Conservation (phyloP, 2,888 invertebrate genomes). For the Syritta pipiens region DNA sequence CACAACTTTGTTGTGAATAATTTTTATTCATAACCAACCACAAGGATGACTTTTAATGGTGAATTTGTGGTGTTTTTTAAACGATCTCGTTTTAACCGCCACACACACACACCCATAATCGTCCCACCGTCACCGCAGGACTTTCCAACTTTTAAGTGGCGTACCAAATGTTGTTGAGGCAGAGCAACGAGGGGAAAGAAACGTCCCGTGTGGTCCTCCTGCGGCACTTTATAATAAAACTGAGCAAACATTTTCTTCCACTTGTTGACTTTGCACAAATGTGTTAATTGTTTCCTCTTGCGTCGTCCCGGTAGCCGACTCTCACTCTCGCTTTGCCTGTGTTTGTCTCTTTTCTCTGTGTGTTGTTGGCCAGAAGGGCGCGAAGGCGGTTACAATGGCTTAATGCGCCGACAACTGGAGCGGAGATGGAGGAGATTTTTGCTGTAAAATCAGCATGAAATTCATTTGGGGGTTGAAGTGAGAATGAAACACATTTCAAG, state of each 20-base stretch:
- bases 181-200: background rate
- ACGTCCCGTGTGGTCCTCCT: background rate
- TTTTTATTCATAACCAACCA: conserved; percentile 65
- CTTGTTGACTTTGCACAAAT: conserved; percentile 67
- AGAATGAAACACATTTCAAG: conserved; percentile 13
- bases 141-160: conserved; percentile 44
- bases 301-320: conserved; percentile 25
- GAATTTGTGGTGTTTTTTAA: conserved; percentile 60
- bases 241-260: conserved; percentile 64
- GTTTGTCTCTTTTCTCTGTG: background rate
- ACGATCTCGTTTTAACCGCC: conserved; percentile 34
- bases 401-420: conserved; percentile 52
- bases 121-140: conserved; percentile 8
- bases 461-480: conserved; percentile 21
- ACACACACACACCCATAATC: conserved; percentile 25
- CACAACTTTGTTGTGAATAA: conserved; percentile 56
- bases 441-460: conserved; percentile 50
- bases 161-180: conserved; percentile 5
- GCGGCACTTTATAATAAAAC: conserved; percentile 59
- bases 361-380: conserved; percentile 16
- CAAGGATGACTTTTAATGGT: conserved; percentile 63
- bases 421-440: conserved; percentile 24
- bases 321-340: background rate
- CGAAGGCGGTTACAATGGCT: conserved; percentile 16
- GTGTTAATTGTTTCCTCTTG: conserved; percentile 66